Percentiles rank a stretch among this genome's conserved stretches.
Evolutionary conservation across 1,140 invertebrate species (phyloP).

Genomic region (Antheraea pernyi): DNA sequence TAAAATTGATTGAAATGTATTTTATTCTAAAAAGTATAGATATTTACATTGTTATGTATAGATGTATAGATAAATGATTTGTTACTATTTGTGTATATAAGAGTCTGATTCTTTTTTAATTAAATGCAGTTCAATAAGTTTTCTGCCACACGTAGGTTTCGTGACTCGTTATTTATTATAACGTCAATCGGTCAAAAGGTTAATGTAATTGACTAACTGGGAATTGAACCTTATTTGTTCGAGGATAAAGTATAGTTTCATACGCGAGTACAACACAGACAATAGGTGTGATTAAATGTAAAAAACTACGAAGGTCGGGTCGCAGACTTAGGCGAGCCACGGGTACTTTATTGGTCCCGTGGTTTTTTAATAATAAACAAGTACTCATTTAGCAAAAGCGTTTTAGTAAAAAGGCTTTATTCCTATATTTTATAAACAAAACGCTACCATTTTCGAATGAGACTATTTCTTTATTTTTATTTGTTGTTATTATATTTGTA

Average conservation of each 20-base stretch:
- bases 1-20: too few species aligned
- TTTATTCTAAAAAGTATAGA: too few species aligned
- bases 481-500: too few species aligned
- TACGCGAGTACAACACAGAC: neutral
- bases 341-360: conserved; percentile 1
- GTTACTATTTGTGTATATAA: too few species aligned
- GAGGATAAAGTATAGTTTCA: neutral
- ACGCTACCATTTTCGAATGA: too few species aligned
- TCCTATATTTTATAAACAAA: neutral
- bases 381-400: neutral
- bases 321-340: conserved; percentile 4
- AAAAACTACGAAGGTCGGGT: conserved; percentile 6
- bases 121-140: neutral
- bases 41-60: too few species aligned
- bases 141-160: conserved; percentile 8
- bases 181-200: conserved; percentile 23
- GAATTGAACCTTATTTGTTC: neutral
- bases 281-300: conserved; percentile 8
- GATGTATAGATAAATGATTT: too few species aligned
- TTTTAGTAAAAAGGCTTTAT: neutral
- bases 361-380: conserved; percentile 10
- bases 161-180: conserved; percentile 15
- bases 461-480: too few species aligned
- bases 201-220: neutral
- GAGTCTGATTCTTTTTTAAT: neutral